These are phyloP conservation scores for Orcinus orca DNA, from an alignment of 2,113 vertebrate species.

Conservation along the genomic window DNA sequence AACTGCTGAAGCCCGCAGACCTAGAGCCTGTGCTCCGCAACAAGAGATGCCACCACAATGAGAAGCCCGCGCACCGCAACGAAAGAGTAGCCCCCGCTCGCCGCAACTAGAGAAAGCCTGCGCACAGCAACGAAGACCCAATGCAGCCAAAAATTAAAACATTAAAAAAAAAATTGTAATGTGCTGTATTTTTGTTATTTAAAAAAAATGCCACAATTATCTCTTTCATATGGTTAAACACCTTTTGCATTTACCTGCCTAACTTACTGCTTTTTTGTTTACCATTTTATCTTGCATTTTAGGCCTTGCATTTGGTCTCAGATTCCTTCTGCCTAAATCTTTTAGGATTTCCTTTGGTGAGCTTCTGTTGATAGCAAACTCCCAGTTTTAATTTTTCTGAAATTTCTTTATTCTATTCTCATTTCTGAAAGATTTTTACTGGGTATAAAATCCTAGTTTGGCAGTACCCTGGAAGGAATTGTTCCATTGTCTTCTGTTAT, in stretches of 20 bases:
- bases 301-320: not conserved
- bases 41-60: too few relatives aligned
- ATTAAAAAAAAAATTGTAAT: not conserved
- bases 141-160: too few relatives aligned
- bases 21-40: too few relatives aligned
- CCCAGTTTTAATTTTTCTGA: not conserved
- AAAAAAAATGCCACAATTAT: not conserved
- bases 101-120: too few relatives aligned
- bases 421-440: not conserved
- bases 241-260: not conserved
- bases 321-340: not conserved
- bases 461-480: not conserved
- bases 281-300: not conserved
- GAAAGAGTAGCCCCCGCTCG: too few relatives aligned
- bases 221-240: not conserved
- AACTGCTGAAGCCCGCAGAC: too few relatives aligned
- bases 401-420: not conserved
- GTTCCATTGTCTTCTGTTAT: not conserved
- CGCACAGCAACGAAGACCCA: too few relatives aligned
- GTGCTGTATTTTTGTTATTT: not conserved
- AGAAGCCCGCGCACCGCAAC: too few relatives aligned
- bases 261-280: not conserved
- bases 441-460: not conserved
- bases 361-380: not conserved
- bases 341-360: conserved; percentile 2